Conservation (phyloP, 1,140 invertebrate species). For the Drosophila pachea region DNA sequence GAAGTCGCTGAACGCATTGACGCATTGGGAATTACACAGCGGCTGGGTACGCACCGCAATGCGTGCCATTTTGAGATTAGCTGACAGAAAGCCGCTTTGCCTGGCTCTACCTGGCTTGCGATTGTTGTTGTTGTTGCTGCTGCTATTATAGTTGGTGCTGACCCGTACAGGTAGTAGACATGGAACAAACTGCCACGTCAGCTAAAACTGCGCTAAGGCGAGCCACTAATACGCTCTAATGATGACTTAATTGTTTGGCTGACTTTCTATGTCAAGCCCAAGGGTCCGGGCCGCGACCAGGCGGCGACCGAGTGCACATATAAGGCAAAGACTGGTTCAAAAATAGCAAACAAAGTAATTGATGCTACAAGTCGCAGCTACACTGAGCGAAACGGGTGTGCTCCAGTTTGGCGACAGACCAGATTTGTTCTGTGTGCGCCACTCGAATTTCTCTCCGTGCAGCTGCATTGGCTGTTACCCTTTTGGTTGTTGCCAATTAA, state of each 20-base stretch:
- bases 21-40: constrained; percentile 24
- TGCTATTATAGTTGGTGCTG: neutral
- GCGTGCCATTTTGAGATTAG: constrained; percentile 66
- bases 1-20: constrained; percentile 56
- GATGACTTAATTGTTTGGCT: constrained; percentile 64
- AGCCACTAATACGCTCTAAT: constrained; percentile 61
- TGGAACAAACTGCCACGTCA: constrained; percentile 55
- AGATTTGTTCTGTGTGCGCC: neutral
- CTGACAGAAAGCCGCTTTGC: constrained; percentile 23
- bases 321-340: constrained; percentile 47
- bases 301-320: constrained; percentile 14
- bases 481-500: constrained; percentile 33
- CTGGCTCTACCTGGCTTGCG: constrained; percentile 6
- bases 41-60: constrained; percentile 28
- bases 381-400: neutral
- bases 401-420: neutral
- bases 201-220: constrained; percentile 52
- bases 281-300: constrained; percentile 22
- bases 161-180: constrained; percentile 21
- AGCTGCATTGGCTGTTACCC: constrained; percentile 6
- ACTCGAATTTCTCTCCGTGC: neutral
- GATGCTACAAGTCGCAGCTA: constrained; percentile 7
- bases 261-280: constrained; percentile 26
- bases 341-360: constrained; percentile 52
- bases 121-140: too few species aligned